Evolutionary conservation across 1,140 invertebrate genomes (phyloP).

Genomic region (Danaus plexippus): DNA sequence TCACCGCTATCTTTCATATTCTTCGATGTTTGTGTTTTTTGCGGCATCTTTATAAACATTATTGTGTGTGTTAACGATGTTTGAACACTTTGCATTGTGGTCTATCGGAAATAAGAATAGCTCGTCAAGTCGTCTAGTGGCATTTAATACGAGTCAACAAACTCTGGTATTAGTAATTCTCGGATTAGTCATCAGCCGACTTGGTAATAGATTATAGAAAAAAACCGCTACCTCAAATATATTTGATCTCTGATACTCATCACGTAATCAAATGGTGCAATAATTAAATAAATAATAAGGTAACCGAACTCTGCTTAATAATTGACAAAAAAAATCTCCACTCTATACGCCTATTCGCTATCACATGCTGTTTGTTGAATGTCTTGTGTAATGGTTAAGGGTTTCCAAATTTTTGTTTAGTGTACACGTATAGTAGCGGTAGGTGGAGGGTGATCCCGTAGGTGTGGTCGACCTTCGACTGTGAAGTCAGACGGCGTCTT

Average conservation of each 20-base stretch:
- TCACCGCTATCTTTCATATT: slow-evolving; percentile 18
- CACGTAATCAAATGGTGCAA: no score
- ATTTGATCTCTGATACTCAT: slow-evolving; percentile 6
- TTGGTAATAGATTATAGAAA: slow-evolving; percentile 17
- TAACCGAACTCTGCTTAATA: no score
- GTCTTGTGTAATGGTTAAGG: no score
- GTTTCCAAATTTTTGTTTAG: no score
- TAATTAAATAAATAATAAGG: no score
- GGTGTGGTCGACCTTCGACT: slow-evolving; percentile 24
- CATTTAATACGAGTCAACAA: slow-evolving; percentile 23
- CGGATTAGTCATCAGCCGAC: slow-evolving; percentile 19
- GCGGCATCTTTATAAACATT: slow-evolving; percentile 19
- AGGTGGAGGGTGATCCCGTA: slow-evolving; percentile 1
- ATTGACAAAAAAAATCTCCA: no score
- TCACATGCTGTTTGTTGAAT: no score
- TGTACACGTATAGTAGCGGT: no score
- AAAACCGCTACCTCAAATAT: slow-evolving; percentile 13
- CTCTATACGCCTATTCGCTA: no score
- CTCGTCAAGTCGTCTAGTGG: slow-evolving; percentile 17
- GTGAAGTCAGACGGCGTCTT: slow-evolving; percentile 34
- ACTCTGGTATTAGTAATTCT: slow-evolving; percentile 18
- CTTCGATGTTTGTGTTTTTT: slow-evolving; percentile 16
- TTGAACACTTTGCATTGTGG: slow-evolving; percentile 22
- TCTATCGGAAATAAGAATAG: slow-evolving; percentile 17
- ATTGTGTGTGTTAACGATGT: slow-evolving; percentile 22